Evolutionary conservation across 2,797 vertebrate genomes (phyloP), one percentile per base, ranked within the genome.

Genomic region (Pangasius macronema): DNA sequence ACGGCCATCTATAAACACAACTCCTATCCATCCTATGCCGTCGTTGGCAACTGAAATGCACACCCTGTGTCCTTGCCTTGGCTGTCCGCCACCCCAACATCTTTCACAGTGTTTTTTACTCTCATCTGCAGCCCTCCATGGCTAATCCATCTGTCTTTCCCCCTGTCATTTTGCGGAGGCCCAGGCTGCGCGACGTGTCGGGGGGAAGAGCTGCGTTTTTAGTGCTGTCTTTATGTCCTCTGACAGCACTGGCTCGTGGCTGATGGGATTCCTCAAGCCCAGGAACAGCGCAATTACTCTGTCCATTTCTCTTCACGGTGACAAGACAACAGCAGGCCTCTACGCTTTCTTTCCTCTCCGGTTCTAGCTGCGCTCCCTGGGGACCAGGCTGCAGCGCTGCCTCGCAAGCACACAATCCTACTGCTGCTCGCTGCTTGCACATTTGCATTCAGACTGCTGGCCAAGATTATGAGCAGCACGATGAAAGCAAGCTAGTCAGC

Each of bases 281-380:
- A 89, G 90, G 90, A 91, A 92, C 90, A 93, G 85, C 86, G 89
- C 91, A 92, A 93, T 93, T 92, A 92, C 91, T 91, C 89, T 89
- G 89, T 91, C 92, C 91, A 92, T 91, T 92, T 92, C 89, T 91
- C 91, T 90, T 89, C 86, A 79, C 72, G 39, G 86, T 91, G 91
- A 93, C 91, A 93, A 92, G 90, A 90, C 88, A 92, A 92, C 90
- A 92, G 90, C 87, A 90, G 82, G 87, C 86, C 87, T 89, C 88
- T 90, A 79, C 83, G 86, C 83, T 76, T 76, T 85, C 85, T 42
- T 39, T 46, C 46, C 68, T 73, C 85, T 76, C 61, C 20, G 70
- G 80, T 83, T 82, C 83, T 72, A 59, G 51, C 63, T 16, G 65
- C 36, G 73, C 46, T 88, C 85, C 59, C 86, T 84, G 36, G 82